These are phyloP conservation scores for Enteromius fasciolatus DNA, from an alignment of 2,797 vertebrate species.

Conservation along the genomic window DNA sequence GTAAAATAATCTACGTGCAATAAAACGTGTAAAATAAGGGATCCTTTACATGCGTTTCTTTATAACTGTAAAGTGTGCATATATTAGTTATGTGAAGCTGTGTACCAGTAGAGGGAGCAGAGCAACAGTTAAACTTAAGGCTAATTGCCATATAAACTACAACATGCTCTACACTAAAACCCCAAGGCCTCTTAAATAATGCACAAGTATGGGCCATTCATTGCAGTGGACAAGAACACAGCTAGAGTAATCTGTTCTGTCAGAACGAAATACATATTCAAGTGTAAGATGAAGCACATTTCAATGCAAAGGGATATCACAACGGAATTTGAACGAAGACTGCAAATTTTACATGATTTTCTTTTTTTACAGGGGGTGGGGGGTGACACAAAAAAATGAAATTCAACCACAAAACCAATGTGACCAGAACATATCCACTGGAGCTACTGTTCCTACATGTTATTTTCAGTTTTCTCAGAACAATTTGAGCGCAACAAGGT, in stretches of 20 bases:
- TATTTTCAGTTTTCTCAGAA: neutral
- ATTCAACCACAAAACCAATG: neutral
- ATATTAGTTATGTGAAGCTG: neutral
- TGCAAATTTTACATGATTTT: neutral
- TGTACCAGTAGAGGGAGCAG: constrained; percentile 60
- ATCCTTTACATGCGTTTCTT: neutral
- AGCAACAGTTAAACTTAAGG: constrained; percentile 34
- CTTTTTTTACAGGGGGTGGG: no score
- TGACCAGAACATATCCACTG: no score
- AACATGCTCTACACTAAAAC: constrained; percentile 42
- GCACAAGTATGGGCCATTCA: constrained; percentile 28
- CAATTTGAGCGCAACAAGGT: constrained; percentile 22
- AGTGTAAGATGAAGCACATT: neutral
- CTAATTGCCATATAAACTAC: constrained; percentile 50
- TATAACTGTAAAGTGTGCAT: neutral
- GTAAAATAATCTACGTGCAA: no score
- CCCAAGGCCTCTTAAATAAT: constrained; percentile 52
- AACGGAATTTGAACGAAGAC: neutral
- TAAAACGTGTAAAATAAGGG: no score
- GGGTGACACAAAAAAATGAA: neutral
- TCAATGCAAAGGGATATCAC: neutral
- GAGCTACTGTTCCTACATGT: neutral
- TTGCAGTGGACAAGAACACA: constrained; percentile 40
- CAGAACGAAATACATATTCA: neutral
- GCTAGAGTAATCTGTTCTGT: constrained; percentile 22